Evolutionary conservation across 2,113 vertebrate genomes (phyloP).

Genomic region (Jacana jacana): DNA sequence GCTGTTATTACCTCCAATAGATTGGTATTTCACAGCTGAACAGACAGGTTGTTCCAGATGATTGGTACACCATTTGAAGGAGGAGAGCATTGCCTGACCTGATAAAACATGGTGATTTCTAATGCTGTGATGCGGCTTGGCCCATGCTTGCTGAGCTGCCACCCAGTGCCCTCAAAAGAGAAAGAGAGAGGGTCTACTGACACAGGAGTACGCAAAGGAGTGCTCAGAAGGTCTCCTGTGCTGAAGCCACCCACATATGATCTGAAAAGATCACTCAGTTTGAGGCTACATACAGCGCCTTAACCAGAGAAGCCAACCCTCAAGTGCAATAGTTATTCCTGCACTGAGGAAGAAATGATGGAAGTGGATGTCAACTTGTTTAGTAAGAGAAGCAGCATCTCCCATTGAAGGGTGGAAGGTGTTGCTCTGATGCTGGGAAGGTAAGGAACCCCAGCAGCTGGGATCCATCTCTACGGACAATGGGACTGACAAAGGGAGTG

Average conservation of each 20-base stretch:
- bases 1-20: not conserved
- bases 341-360: not conserved
- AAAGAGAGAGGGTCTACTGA: accelerated
- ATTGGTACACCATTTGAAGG: not conserved
- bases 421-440: not conserved
- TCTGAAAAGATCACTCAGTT: not conserved
- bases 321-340: not conserved
- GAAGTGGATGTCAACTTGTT: not conserved
- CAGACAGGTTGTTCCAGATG: not conserved
- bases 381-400: not conserved
- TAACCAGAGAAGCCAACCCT: not conserved
- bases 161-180: not conserved
- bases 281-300: not conserved
- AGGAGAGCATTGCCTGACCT: not conserved
- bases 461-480: not conserved
- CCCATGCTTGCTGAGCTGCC: not conserved
- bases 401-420: not conserved
- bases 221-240: not conserved
- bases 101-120: not conserved
- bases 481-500: not conserved
- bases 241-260: not conserved
- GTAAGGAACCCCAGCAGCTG: not conserved
- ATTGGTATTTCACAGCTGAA: not conserved
- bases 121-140: not conserved
- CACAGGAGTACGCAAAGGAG: not conserved